These are phyloP conservation scores for Urocitellus parryii DNA, from an alignment of 2,113 vertebrate genomes.

Conservation along the genomic window DNA sequence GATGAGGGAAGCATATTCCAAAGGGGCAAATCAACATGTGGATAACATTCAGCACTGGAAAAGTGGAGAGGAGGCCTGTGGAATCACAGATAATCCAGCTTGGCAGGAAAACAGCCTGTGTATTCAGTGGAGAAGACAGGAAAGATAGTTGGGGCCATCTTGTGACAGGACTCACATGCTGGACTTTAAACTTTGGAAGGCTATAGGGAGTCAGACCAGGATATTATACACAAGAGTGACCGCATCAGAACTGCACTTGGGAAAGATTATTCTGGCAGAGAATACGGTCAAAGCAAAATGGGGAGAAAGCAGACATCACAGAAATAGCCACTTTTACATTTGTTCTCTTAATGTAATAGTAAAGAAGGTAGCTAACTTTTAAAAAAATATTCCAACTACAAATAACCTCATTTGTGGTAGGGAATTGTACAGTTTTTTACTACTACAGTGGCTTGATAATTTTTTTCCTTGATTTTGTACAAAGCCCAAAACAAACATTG, in stretches of 20 bases:
- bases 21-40: neutral
- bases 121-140: neutral
- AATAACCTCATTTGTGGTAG: neutral
- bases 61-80: neutral
- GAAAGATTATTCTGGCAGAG: neutral
- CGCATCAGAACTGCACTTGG: neutral
- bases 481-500: neutral
- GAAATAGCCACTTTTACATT: slow-evolving; percentile 21
- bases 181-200: neutral
- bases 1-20: neutral
- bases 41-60: neutral
- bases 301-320: neutral
- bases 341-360: neutral
- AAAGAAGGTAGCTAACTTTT: neutral
- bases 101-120: neutral
- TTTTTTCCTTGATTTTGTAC: neutral
- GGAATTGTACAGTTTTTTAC: neutral
- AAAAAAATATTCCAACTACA: neutral
- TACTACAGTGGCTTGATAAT: neutral
- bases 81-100: neutral
- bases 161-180: neutral
- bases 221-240: slow-evolving; percentile 2
- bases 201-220: neutral
- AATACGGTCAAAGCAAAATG: neutral
- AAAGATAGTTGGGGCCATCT: neutral